These are phyloP conservation scores for Arnoldichthys spilopterus DNA, from an alignment of 2,797 vertebrate genomes.

Conservation along the genomic window DNA sequence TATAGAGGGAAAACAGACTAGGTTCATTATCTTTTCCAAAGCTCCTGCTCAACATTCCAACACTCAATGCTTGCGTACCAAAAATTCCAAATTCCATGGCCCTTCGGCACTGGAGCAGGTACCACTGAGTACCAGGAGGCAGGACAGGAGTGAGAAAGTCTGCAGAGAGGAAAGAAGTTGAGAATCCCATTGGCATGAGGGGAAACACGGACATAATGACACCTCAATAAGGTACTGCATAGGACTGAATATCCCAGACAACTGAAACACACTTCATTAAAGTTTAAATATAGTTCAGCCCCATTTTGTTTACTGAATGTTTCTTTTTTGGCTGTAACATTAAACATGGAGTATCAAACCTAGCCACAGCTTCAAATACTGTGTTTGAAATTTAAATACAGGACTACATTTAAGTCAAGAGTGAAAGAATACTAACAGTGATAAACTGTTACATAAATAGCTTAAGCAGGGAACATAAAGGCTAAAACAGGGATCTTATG, in stretches of 20 bases:
- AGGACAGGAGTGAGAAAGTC: conserved; percentile 13
- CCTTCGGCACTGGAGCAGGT: conserved; percentile 43
- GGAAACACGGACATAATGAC: not conserved
- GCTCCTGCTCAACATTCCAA: conserved; percentile 58
- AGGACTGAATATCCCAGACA: not conserved
- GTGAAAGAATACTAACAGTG: not conserved
- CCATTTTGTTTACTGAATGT: no score
- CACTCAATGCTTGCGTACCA: conserved; percentile 40
- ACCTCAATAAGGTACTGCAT: not conserved
- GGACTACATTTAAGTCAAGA: not conserved
- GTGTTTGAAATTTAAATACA: not conserved
- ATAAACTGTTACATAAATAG: not conserved
- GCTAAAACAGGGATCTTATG: not conserved
- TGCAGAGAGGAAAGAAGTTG: conserved; percentile 29
- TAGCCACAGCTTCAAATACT: not conserved
- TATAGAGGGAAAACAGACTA: conserved; percentile 61
- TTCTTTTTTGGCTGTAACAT: not conserved
- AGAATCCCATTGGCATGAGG: conserved; percentile 8
- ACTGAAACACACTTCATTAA: not conserved
- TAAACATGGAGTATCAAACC: not conserved
- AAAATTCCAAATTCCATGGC: conserved; percentile 50
- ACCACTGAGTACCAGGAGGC: conserved; percentile 61
- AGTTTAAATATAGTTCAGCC: no score
- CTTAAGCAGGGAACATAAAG: not conserved
- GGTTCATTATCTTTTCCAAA: conserved; percentile 58